Base-by-base conservation (phyloP, 2,888 invertebrate genomes). In the Eledona agricola region DNA sequence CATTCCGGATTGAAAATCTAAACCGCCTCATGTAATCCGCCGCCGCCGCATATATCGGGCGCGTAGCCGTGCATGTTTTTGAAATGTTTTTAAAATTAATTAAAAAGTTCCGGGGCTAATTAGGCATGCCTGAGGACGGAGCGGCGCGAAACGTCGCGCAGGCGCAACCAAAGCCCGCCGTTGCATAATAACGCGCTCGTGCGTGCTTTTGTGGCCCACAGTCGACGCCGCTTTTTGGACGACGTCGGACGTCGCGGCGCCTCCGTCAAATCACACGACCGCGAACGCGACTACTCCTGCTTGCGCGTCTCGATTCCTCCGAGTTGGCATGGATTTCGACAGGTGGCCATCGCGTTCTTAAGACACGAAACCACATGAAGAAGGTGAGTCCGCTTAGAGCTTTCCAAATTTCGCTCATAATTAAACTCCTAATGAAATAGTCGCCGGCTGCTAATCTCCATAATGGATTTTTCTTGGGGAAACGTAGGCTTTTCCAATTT, bases 1-100 rank as follows among this genome's bases (percentile, higher is more conserved):
- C 61, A 51, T 59, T 63, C 57, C 56, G 64, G 67, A 70, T 70
- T 70, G 70, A 69, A 70, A 70, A 68, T 69, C 64, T 63, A 62
- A 66, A 68, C 28, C 28, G 28, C 11, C 11, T 25, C 16, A 11
- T 26, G 38, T 13, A 16, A 16, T 13, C 12, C 4, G 9, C 9
- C 20, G 22, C 23, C 13, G 12, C 23, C 17, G 19, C 34, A 34
- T 34, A 34, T 34, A 16, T 22, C 38, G 38, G 26, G 26, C 42
- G 42, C 38, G 26, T 32, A 42, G 50, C 25, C 43, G 51, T 19
- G 42, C 35, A 25, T 51, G 51, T 19, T 51, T 37, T 29, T 51
- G 37, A 51, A 43, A 43, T 43, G 43, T 43, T 51, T 51, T 51
- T 51, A 51, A 51, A 51, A 51, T 51, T 51, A 51, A 51, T 51